Conservation (phyloP, 2,888 invertebrate genomes). For the Monopis laevigella region DNA sequence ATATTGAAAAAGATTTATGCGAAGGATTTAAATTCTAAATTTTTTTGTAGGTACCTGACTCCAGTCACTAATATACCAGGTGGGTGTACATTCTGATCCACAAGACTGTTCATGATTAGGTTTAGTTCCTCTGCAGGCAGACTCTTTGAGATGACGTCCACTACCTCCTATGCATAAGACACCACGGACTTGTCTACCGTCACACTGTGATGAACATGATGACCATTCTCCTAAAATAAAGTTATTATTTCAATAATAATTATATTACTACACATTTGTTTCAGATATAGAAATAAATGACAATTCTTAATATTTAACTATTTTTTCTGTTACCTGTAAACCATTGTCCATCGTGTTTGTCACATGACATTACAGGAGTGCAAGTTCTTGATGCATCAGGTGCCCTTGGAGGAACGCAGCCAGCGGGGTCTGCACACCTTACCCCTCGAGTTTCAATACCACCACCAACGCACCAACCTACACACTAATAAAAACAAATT, state of each 20-base stretch:
- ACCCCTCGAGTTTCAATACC: constrained; percentile 78
- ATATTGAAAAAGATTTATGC: no score
- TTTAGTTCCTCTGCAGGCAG: constrained; percentile 68
- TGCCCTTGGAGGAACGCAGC: constrained; percentile 63
- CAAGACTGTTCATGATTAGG: constrained; percentile 76
- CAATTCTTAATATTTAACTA: not conserved
- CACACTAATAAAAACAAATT: constrained; percentile 61
- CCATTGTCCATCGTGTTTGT: constrained; percentile 80
- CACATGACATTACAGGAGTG: constrained; percentile 69
- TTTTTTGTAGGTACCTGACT: constrained; percentile 55
- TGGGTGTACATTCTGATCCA: constrained; percentile 64
- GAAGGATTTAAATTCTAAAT: not conserved
- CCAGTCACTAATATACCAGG: constrained; percentile 83
- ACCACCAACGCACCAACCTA: constrained; percentile 76
- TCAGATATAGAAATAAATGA: no score
- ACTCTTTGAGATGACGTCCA: constrained; percentile 65
- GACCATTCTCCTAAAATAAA: constrained; percentile 50
- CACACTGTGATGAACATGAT: constrained; percentile 62
- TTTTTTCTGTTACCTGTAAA: constrained; percentile 70
- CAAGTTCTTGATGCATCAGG: constrained; percentile 73
- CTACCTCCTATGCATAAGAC: constrained; percentile 71
- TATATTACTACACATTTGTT: no score
- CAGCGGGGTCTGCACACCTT: constrained; percentile 73
- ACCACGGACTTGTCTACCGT: constrained; percentile 70
- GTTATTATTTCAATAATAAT: no score